phyloP scores from a whole-genome alignment of 2,797 vertebrate species.

The Apogon hyalosoma region DNA sequence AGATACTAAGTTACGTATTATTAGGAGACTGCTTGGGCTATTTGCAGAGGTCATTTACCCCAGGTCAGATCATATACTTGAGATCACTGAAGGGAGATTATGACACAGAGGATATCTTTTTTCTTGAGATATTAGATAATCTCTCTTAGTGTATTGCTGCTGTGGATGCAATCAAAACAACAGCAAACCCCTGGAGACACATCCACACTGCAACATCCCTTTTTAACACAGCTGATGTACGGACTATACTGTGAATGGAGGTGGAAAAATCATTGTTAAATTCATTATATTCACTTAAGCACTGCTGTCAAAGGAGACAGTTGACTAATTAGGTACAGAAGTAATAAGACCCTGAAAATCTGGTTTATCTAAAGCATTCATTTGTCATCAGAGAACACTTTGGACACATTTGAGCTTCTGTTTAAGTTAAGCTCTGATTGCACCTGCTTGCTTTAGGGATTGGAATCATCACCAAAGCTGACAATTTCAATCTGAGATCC shows the following conservation, averaged over 20 bases:
- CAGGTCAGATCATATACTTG: background rate
- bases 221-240: constrained; percentile 26
- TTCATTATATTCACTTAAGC: constrained; percentile 33
- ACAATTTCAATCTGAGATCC: background rate
- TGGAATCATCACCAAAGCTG: background rate
- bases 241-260: constrained; percentile 6
- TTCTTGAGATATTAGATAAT: constrained; percentile 1
- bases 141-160: constrained; percentile 9
- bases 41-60: background rate
- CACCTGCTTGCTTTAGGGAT: background rate
- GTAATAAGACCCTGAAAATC: constrained; percentile 12
- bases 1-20: no score
- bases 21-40: no score
- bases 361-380: constrained; percentile 6
- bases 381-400: constrained; percentile 2
- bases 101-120: background rate
- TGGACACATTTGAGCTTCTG: constrained; percentile 16
- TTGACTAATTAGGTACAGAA: constrained; percentile 19
- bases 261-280: constrained; percentile 44
- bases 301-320: constrained; percentile 16
- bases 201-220: constrained; percentile 24
- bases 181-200: constrained; percentile 26
- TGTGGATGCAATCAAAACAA: constrained; percentile 33
- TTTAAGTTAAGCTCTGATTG: constrained; percentile 13
- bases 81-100: background rate